A percentile compares a stretch with the other conserved stretches of the same genome.
Evolutionary conservation across 2,113 vertebrate genomes (phyloP).

Genomic region (Gulo gulo): DNA sequence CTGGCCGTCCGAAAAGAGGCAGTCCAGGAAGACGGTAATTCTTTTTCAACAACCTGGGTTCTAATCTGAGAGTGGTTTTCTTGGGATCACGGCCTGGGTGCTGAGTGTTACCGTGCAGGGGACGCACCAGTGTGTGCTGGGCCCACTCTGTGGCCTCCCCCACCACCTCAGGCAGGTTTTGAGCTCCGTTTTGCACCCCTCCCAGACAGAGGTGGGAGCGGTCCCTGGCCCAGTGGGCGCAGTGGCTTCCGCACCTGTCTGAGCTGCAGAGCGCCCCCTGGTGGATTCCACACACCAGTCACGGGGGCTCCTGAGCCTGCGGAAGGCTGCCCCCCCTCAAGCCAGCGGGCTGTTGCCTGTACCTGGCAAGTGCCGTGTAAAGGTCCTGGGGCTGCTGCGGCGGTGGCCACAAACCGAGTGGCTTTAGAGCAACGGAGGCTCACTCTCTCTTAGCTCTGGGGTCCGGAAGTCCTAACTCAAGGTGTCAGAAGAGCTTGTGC

Average conservation of each 20-base stretch:
- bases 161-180: fast-evolving
- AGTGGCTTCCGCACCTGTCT: fast-evolving
- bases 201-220: background rate
- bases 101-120: background rate
- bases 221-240: fast-evolving
- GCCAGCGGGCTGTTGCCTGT: fast-evolving
- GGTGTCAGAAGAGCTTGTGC: fast-evolving
- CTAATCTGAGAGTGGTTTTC: fast-evolving
- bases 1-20: fast-evolving
- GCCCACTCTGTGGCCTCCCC: fast-evolving
- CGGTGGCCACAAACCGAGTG: background rate
- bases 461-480: background rate
- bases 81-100: fast-evolving
- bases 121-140: fast-evolving
- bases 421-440: background rate
- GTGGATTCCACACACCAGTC: fast-evolving
- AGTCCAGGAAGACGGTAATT: conserved; percentile 67
- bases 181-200: background rate
- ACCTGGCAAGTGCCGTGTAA: fast-evolving
- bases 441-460: background rate
- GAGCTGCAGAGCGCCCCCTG: background rate
- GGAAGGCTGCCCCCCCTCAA: fast-evolving
- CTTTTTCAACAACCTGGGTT: background rate
- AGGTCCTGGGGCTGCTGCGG: fast-evolving
- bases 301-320: fast-evolving